Percentiles rank a stretch among this genome's conserved stretches.
These are phyloP conservation scores for Oligia strigilis DNA, from an alignment of 2,888 invertebrate genomes.

Conservation along the genomic window DNA sequence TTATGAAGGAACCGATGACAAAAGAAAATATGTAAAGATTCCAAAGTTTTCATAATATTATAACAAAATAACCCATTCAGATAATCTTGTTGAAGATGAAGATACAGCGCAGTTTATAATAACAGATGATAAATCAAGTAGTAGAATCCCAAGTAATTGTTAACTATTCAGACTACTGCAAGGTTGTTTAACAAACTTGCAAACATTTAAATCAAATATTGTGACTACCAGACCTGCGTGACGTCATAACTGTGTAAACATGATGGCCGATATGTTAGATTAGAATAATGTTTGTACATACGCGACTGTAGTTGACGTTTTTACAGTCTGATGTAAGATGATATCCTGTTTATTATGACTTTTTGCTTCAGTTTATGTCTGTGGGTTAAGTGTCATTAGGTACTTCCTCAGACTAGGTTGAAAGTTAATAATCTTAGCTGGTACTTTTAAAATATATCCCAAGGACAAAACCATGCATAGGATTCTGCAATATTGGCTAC, in stretches of 20 bases:
- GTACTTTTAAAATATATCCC: background rate
- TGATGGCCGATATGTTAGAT: constrained; percentile 45
- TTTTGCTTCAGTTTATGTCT: constrained; percentile 12
- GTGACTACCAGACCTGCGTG: constrained; percentile 42
- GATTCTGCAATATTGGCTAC: background rate
- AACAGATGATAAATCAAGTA: constrained; percentile 20
- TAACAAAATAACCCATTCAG: background rate
- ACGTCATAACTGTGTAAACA: constrained; percentile 56
- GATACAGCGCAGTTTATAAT: background rate
- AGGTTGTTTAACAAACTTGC: constrained; percentile 53
- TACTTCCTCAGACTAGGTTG: background rate
- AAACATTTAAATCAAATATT: constrained; percentile 64
- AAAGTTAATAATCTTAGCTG: background rate
- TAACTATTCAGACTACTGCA: constrained; percentile 31
- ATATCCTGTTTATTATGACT: constrained; percentile 41
- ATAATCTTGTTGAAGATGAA: constrained; percentile 10
- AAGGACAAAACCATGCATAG: background rate
- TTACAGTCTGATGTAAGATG: constrained; percentile 13
- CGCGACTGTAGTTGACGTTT: constrained; percentile 47
- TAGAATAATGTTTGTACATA: constrained; percentile 48
- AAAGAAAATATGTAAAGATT: background rate
- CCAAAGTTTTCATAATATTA: too few relatives aligned
- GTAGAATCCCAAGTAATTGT: constrained; percentile 34
- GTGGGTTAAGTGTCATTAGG: background rate
- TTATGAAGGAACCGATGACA: background rate